Percentiles rank a stretch among this genome's conserved stretches.
phyloP scores from a whole-genome alignment of 2,113 vertebrate species.

The Lampris incognitus region DNA sequence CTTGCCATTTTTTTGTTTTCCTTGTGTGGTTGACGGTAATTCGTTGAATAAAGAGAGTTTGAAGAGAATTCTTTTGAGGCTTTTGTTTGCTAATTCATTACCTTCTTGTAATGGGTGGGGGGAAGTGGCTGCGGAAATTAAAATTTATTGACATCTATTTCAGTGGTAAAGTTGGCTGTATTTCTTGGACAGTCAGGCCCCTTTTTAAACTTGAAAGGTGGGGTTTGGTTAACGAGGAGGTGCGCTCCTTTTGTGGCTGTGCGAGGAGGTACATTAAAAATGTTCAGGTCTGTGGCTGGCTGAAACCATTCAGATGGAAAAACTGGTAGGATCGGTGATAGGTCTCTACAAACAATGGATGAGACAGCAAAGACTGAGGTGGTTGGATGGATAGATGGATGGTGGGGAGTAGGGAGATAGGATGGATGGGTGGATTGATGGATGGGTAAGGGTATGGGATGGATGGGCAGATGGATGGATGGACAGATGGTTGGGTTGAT shows the following conservation, averaged over 20 bases:
- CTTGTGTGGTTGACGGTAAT: conserved; percentile 76
- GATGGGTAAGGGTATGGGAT: too few relatives aligned
- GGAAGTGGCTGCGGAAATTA: conserved; percentile 79
- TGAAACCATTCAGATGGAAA: conserved; percentile 51
- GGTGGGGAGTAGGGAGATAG: background rate
- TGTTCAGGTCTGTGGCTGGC: conserved; percentile 68
- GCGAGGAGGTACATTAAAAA: conserved; percentile 44
- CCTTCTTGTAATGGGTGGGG: conserved; percentile 56
- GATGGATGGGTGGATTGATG: too few relatives aligned
- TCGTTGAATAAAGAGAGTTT: conserved; percentile 75
- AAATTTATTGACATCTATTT: conserved; percentile 82
- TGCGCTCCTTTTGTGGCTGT: conserved; percentile 66
- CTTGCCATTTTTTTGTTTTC: conserved; percentile 77
- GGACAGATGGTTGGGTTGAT: background rate
- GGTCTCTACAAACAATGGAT: conserved; percentile 38
- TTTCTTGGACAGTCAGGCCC: conserved; percentile 63
- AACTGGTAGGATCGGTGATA: conserved; percentile 50
- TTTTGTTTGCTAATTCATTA: conserved; percentile 82
- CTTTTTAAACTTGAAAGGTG: conserved; percentile 52
- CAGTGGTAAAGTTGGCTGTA: conserved; percentile 73
- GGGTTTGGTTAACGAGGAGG: conserved; percentile 69
- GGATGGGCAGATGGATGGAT: background rate
- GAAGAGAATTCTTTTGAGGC: conserved; percentile 61
- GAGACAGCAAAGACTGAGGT: conserved; percentile 14
- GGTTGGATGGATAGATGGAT: conserved; percentile 10